Conservation (phyloP, 2,113 vertebrate species). For the Catharus bicknelli region DNA sequence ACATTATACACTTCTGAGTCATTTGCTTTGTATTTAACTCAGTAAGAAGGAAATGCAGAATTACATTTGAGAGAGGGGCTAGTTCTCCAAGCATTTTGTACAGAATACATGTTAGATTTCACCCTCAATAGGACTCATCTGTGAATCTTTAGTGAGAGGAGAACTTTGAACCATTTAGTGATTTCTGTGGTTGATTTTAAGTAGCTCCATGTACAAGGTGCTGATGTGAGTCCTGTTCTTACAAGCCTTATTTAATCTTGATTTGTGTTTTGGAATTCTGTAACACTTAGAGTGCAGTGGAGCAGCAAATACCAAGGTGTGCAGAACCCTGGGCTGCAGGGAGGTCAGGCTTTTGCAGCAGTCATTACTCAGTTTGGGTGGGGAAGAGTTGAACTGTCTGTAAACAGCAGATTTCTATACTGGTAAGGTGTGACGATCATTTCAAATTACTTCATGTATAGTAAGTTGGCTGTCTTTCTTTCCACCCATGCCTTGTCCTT, state of each 20-base stretch:
- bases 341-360: background rate
- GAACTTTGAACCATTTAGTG: background rate
- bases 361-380: background rate
- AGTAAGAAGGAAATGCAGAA: background rate
- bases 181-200: background rate
- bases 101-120: background rate
- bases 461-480: background rate
- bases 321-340: background rate
- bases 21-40: background rate
- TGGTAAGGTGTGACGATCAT: background rate
- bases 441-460: background rate
- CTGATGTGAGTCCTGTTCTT: background rate
- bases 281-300: background rate
- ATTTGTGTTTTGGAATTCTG: background rate
- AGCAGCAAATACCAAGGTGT: background rate
- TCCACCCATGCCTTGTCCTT: background rate
- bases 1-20: background rate
- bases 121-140: background rate
- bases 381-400: background rate
- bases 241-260: fast-evolving
- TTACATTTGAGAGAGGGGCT: background rate
- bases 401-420: background rate
- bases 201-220: background rate
- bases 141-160: background rate
- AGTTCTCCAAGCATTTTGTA: background rate